Conservation (phyloP, 2,797 vertebrate species). For the Lindbergichthys nudifrons region DNA sequence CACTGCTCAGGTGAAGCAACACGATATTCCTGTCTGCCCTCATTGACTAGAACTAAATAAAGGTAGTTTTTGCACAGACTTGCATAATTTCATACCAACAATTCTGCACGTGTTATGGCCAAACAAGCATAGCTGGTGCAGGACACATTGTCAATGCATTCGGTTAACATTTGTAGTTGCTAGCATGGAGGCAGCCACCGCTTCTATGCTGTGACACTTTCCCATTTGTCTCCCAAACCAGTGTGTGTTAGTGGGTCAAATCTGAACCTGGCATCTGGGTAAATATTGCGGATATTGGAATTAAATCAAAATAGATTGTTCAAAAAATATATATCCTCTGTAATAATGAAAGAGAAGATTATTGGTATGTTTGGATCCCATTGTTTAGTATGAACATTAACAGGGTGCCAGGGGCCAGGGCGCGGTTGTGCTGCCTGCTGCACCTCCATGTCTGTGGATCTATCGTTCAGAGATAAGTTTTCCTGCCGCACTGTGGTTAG, state of each 20-base stretch:
- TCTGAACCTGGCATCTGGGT: constrained; percentile 26
- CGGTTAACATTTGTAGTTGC: neutral
- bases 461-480: constrained; percentile 70
- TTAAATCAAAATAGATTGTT: neutral
- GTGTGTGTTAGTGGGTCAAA: constrained; percentile 53
- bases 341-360: neutral
- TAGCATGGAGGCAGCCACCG: constrained; percentile 8
- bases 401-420: constrained; percentile 69
- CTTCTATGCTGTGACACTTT: constrained; percentile 8
- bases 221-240: constrained; percentile 16
- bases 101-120: constrained; percentile 46
- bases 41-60: neutral
- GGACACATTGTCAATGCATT: constrained; percentile 12
- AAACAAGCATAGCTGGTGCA: constrained; percentile 19
- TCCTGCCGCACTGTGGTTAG: constrained; percentile 71
- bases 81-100: constrained; percentile 2
- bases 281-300: neutral
- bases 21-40: neutral
- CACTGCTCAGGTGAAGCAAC: constrained; percentile 6
- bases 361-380: neutral
- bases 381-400: constrained; percentile 22
- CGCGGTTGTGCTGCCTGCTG: constrained; percentile 67
- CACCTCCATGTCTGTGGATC: constrained; percentile 64
- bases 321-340: neutral
- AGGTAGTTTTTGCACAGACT: neutral